Evolutionary conservation across 2,113 vertebrate species (phyloP).

Genomic region (Panthera uncia): DNA sequence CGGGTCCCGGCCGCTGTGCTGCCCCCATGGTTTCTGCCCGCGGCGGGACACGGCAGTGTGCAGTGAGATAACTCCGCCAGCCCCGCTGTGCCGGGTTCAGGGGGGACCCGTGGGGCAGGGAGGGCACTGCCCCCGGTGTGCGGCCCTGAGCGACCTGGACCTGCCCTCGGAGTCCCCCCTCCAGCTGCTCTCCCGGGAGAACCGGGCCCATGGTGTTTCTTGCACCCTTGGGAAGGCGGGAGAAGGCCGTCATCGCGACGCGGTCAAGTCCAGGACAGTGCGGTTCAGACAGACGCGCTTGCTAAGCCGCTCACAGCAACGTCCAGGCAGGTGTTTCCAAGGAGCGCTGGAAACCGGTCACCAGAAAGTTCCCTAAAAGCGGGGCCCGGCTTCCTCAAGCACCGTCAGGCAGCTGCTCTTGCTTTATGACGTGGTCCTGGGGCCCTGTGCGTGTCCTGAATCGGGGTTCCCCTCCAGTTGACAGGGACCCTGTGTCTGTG

Average conservation of each 20-base stretch:
- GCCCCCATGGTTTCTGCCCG: not conserved
- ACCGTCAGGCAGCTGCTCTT: accelerated
- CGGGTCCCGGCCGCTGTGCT: too few species aligned
- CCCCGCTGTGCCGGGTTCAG: accelerated
- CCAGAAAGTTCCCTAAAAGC: not conserved
- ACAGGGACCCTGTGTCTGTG: too few species aligned
- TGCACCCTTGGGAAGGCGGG: not conserved
- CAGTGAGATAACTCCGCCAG: not conserved
- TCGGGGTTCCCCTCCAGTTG: accelerated
- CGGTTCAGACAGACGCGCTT: not conserved
- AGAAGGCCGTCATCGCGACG: accelerated
- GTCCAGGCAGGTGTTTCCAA: accelerated
- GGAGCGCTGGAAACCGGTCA: not conserved
- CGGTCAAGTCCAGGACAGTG: not conserved
- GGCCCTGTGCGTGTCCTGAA: not conserved
- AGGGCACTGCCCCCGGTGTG: accelerated
- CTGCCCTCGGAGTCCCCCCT: not conserved
- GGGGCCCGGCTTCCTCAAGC: not conserved
- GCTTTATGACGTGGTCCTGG: not conserved
- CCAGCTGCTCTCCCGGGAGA: not conserved
- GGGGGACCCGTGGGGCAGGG: not conserved
- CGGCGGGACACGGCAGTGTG: not conserved
- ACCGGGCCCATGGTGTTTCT: accelerated
- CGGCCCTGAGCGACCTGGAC: not conserved
- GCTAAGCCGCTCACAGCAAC: accelerated